Evolutionary conservation across 2,113 vertebrate genomes (phyloP).

Genomic region (Chaenogobius annularis): DNA sequence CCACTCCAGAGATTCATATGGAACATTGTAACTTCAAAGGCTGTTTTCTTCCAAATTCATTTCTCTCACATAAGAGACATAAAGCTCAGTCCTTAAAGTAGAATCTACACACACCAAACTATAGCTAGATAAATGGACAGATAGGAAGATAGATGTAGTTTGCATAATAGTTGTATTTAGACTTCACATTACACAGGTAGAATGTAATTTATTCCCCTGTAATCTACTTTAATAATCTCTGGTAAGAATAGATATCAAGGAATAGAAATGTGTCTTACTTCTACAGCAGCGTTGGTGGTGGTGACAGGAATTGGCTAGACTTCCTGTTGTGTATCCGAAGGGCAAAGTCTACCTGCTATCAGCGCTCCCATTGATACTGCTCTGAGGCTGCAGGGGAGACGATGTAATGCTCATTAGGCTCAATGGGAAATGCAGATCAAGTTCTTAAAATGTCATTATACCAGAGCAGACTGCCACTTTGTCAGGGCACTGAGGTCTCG

Average conservation of each 20-base stretch:
- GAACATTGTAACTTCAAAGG: too few species aligned
- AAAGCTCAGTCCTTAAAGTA: too few species aligned
- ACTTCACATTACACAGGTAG: neutral
- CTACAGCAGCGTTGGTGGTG: slow-evolving; percentile 21
- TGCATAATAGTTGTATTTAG: neutral
- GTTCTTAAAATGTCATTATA: slow-evolving; percentile 49
- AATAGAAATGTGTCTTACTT: slow-evolving; percentile 51
- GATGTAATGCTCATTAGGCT: slow-evolving; percentile 56
- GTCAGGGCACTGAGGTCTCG: slow-evolving; percentile 26
- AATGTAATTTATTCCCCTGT: neutral
- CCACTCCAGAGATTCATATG: too few species aligned
- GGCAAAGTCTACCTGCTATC: slow-evolving; percentile 73
- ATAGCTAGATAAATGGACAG: too few species aligned
- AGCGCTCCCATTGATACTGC: slow-evolving; percentile 55
- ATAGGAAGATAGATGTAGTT: neutral
- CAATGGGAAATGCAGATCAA: slow-evolving; percentile 47
- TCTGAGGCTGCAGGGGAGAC: slow-evolving; percentile 50
- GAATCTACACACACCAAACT: too few species aligned
- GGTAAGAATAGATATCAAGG: slow-evolving; percentile 22
- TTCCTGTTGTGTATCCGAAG: slow-evolving; percentile 49
- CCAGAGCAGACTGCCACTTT: slow-evolving; percentile 18
- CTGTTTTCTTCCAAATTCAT: too few species aligned
- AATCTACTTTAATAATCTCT: neutral
- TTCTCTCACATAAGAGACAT: too few species aligned
- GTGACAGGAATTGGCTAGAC: slow-evolving; percentile 27